Evolutionary conservation across 2,113 vertebrate species (phyloP), one percentile per base, ranked within the genome.

Genomic region (Dryoscopus gambensis): DNA sequence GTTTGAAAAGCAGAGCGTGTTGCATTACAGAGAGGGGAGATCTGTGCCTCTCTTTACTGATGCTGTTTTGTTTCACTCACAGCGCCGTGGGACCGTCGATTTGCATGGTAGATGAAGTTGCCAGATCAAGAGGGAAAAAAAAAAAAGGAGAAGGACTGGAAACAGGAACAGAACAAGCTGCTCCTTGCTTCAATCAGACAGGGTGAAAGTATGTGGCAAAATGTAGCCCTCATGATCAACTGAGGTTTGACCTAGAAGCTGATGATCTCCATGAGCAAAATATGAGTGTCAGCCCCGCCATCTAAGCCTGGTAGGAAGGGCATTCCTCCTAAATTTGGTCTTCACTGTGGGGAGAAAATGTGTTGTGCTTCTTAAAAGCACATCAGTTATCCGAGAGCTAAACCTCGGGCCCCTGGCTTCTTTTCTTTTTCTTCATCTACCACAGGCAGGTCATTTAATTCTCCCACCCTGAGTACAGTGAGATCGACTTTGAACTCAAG

Each of bases 361-460:
- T 21, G 11, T 56, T 59, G 44, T 60, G 37, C 80, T 84, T 39
- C 65, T 96, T 62, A 50, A 96, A 94, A 95, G 62, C 39, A 39
- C 28, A 8, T 63, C 49, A 44, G 64, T 84, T 96, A 49, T 84
- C 57, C 79, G 78, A 94, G 76, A 86, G 57, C 76, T 88, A 85
- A 89, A 88, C 76, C 87, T 91, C 11, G 16, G 59, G 67, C 71
- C 27, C 30, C 23, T 52, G 75, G 78, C 67, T 96, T 88, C 64
- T 89, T 95, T 94, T 83, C 65, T 86, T 90, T 94, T 82, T 87
- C 44, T 91, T 91, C 69, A 53, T 84, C 87, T 90, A 30, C 83
- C 49, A 37, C 62, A 93, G 95, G 59, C 44, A 53, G 40, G 64
- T 79, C 89, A 95, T 95, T 96, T 92, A 95, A 93, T 95, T 96